Percentiles rank a stretch among this genome's conserved stretches.
These are phyloP conservation scores for Eidolon dupreanum DNA, from an alignment of 2,797 vertebrate genomes.

Conservation along the genomic window DNA sequence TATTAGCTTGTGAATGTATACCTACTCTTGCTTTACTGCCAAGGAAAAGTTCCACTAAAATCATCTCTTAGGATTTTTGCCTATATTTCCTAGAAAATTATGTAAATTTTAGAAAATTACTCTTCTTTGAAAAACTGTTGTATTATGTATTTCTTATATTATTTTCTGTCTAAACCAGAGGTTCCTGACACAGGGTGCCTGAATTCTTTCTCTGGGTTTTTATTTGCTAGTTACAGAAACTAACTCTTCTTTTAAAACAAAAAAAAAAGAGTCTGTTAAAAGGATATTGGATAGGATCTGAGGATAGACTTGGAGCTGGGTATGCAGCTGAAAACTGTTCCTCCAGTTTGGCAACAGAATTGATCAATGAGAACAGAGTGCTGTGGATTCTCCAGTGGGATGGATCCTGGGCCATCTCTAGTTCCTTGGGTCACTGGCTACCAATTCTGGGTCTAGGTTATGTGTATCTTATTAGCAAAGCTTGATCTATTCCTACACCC, in stretches of 20 bases:
- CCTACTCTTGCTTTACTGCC: neutral
- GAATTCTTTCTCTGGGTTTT: neutral
- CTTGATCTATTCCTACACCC: neutral
- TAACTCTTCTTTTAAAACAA: neutral
- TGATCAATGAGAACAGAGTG: neutral
- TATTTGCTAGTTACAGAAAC: neutral
- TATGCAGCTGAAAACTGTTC: neutral
- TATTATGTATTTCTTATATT: neutral
- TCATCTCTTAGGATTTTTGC: neutral
- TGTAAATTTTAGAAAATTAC: neutral
- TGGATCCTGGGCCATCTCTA: neutral
- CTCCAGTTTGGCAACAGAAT: neutral
- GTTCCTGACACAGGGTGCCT: neutral
- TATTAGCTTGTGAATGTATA: neutral
- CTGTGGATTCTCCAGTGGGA: neutral
- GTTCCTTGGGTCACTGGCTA: neutral
- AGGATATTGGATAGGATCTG: neutral
- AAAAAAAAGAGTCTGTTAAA: neutral
- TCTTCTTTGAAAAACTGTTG: neutral
- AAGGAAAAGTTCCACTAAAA: neutral
- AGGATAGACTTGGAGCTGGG: neutral
- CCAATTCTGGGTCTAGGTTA: neutral
- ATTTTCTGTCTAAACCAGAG: neutral
- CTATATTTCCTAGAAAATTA: neutral
- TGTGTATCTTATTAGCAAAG: neutral